Evolutionary conservation across 2,113 vertebrate genomes (phyloP).

Genomic region (Osmerus mordax): DNA sequence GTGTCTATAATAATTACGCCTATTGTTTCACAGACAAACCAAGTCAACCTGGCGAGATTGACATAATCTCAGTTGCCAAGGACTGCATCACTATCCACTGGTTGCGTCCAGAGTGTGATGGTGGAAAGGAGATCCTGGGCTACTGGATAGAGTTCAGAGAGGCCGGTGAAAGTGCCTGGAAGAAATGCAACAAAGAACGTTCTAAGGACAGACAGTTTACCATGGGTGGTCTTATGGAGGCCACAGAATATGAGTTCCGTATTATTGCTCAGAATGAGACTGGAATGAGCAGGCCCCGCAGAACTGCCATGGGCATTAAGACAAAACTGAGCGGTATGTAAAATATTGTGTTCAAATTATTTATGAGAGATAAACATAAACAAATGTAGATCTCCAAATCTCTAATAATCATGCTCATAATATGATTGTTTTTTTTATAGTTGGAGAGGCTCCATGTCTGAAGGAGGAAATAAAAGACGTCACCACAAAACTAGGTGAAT

Average conservation of each 20-base stretch:
- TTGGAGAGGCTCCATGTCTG: constrained; percentile 89
- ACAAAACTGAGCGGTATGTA: constrained; percentile 94
- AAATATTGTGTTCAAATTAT: not conserved
- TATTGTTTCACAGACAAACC: constrained; percentile 84
- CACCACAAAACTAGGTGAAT: constrained; percentile 89
- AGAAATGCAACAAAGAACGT: constrained; percentile 93
- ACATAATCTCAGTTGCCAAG: constrained; percentile 90
- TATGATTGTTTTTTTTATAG: constrained; percentile 62
- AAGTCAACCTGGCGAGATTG: constrained; percentile 96
- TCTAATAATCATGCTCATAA: constrained; percentile 1
- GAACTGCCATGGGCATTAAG: constrained; percentile 93
- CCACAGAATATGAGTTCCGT: constrained; percentile 96
- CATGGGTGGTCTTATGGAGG: constrained; percentile 91
- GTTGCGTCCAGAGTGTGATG: constrained; percentile 91
- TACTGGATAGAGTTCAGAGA: constrained; percentile 97
- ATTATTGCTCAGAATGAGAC: constrained; percentile 93
- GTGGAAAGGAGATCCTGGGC: constrained; percentile 95
- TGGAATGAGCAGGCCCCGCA: constrained; percentile 89
- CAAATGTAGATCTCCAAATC: not conserved
- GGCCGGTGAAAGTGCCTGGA: constrained; percentile 93
- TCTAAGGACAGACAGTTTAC: constrained; percentile 95
- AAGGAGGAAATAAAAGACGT: constrained; percentile 88
- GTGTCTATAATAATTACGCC: not conserved
- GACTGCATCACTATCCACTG: constrained; percentile 95
- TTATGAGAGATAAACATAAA: not conserved